Conservation (phyloP, 2,797 vertebrate genomes). For the Smutsia gigantea region DNA sequence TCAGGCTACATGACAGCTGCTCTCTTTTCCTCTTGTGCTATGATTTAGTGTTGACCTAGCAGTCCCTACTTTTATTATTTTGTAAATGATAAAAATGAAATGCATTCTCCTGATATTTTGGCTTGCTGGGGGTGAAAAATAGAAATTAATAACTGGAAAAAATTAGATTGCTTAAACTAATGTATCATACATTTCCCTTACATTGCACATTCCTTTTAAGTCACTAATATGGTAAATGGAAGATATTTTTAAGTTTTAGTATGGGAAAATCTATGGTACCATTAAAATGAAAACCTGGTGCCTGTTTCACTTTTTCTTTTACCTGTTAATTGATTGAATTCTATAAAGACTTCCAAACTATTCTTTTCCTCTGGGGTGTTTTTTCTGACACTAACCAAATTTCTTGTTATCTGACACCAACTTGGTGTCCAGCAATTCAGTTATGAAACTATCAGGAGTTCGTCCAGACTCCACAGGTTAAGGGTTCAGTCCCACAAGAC, state of each 20-base stretch:
- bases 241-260: not conserved
- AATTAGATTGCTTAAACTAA: conserved; percentile 55
- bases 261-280: not conserved
- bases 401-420: not conserved
- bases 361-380: not conserved
- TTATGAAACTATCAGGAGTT: not conserved
- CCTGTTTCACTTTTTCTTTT: not conserved
- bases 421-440: not conserved
- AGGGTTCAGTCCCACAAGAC: not conserved
- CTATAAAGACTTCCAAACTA: not conserved
- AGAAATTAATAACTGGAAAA: conserved; percentile 54
- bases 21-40: not conserved
- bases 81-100: conserved; percentile 18
- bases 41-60: conserved; percentile 13
- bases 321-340: not conserved
- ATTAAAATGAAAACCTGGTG: not conserved
- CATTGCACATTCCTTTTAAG: conserved; percentile 37
- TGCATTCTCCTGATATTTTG: conserved; percentile 42
- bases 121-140: not conserved
- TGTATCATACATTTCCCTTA: not conserved
- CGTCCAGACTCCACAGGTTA: not conserved
- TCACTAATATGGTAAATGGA: not conserved
- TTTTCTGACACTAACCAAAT: conserved; percentile 10
- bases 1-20: not conserved
- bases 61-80: not conserved